These are phyloP conservation scores for Ptyas mucosa DNA, from an alignment of 2,113 vertebrate genomes.

Conservation along the genomic window DNA sequence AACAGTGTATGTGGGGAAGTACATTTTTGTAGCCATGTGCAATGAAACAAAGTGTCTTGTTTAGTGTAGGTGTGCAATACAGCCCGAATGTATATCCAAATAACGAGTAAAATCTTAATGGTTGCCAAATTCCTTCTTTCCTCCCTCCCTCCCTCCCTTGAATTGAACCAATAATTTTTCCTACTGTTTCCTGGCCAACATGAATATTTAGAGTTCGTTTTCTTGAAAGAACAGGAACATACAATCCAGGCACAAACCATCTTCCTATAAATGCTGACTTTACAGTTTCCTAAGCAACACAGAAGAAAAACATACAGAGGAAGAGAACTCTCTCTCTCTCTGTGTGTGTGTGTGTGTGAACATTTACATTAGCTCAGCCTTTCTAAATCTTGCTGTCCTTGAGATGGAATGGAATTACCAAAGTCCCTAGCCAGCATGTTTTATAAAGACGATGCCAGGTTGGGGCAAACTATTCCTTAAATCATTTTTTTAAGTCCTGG, in stretches of 20 bases:
- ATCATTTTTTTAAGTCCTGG: not conserved
- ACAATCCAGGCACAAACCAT: conserved; percentile 4
- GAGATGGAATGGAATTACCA: not conserved
- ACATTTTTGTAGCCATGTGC: accelerated
- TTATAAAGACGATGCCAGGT: not conserved
- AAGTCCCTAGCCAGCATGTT: not conserved
- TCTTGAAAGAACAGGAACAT: not conserved
- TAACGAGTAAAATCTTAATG: not conserved
- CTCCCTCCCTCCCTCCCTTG: not conserved
- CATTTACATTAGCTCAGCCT: not conserved
- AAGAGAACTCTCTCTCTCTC: conserved; percentile 13
- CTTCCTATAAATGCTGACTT: conserved; percentile 7
- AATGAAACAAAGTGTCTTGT: not conserved
- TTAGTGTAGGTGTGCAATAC: conserved; percentile 23
- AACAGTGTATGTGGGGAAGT: too few relatives aligned
- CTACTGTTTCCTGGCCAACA: not conserved
- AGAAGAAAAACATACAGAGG: not conserved
- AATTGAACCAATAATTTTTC: conserved; percentile 38
- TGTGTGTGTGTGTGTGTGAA: not conserved
- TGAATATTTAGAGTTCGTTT: conserved; percentile 10
- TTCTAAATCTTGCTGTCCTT: not conserved
- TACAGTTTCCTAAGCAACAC: conserved; percentile 33
- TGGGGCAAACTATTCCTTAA: not conserved
- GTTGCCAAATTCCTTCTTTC: not conserved
- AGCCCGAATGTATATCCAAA: not conserved